A percentile compares a stretch with the other conserved stretches of the same genome.
These are phyloP conservation scores for Marisa cornuarietis DNA, from an alignment of 1,140 invertebrate species.

Conservation along the genomic window DNA sequence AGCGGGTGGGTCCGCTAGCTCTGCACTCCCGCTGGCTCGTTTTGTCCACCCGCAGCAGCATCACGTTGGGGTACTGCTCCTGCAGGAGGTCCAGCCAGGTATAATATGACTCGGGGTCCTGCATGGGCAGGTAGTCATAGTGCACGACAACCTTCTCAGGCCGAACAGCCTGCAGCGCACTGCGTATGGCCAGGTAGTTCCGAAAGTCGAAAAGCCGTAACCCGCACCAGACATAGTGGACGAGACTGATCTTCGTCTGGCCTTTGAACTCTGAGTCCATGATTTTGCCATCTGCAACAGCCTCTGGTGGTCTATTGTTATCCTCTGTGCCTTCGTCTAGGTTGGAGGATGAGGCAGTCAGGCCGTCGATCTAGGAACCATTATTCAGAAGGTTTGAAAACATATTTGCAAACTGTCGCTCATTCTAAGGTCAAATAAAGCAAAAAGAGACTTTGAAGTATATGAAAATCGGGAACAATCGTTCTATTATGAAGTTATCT, in stretches of 20 bases:
- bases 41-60: constrained; percentile 4
- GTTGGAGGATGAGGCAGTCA: no score
- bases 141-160: constrained; percentile 17
- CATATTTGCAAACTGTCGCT: no score
- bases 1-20: constrained; percentile 6
- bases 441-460: no score
- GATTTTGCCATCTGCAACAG: no score
- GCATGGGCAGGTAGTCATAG: constrained; percentile 10
- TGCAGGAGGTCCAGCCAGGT: constrained; percentile 15
- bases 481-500: no score
- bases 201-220: constrained; percentile 20
- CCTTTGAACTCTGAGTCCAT: no score
- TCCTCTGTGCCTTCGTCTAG: no score
- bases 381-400: no score
- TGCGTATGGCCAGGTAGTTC: constrained; percentile 18
- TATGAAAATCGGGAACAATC: no score
- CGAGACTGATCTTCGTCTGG: not conserved
- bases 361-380: no score
- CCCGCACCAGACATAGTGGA: constrained; percentile 25
- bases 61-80: constrained; percentile 1
- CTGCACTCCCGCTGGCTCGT: not conserved
- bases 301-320: no score
- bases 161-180: constrained; percentile 12
- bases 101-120: constrained; percentile 16
- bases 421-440: no score